Evolutionary conservation across 2,888 invertebrate genomes (phyloP).

Genomic region (Cheilosia grossa): DNA sequence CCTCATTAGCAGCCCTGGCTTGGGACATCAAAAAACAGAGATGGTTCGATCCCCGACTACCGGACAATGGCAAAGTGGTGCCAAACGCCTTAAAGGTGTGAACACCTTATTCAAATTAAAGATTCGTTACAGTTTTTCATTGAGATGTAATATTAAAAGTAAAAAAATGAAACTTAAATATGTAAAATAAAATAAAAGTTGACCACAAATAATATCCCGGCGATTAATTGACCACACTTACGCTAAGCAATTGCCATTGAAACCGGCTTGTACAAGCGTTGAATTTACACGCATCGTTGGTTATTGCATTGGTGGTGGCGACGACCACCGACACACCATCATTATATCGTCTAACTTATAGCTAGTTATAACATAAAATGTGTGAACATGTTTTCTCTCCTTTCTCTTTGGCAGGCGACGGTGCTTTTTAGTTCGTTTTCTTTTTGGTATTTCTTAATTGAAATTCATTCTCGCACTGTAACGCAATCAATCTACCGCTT

Average conservation of each 20-base stretch:
- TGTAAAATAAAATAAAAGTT: neutral
- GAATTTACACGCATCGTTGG: slow-evolving; percentile 74
- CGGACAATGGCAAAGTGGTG: too few relatives aligned
- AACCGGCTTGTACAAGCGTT: slow-evolving; percentile 70
- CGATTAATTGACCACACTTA: slow-evolving; percentile 60
- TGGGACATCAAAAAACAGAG: too few relatives aligned
- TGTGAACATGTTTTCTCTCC: slow-evolving; percentile 74
- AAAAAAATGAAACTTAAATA: neutral
- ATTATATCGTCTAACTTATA: slow-evolving; percentile 62
- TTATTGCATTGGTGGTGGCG: slow-evolving; percentile 54
- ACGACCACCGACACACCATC: slow-evolving; percentile 33
- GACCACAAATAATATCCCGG: slow-evolving; percentile 33
- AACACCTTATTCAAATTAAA: too few relatives aligned
- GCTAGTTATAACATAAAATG: slow-evolving; percentile 54
- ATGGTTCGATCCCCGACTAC: too few relatives aligned
- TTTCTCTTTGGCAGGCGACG: slow-evolving; percentile 63
- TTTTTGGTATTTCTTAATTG: slow-evolving; percentile 60
- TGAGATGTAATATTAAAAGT: too few relatives aligned
- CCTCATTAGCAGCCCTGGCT: too few relatives aligned
- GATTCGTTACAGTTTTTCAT: too few relatives aligned
- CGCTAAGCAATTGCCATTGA: slow-evolving; percentile 63
- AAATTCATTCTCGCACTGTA: slow-evolving; percentile 70
- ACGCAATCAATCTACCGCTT: slow-evolving; percentile 67
- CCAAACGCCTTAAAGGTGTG: too few relatives aligned
- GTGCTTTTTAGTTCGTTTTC: slow-evolving; percentile 45